phyloP scores from a whole-genome alignment of 1,140 invertebrate genomes.

The Lysiphlebus fabarum region DNA sequence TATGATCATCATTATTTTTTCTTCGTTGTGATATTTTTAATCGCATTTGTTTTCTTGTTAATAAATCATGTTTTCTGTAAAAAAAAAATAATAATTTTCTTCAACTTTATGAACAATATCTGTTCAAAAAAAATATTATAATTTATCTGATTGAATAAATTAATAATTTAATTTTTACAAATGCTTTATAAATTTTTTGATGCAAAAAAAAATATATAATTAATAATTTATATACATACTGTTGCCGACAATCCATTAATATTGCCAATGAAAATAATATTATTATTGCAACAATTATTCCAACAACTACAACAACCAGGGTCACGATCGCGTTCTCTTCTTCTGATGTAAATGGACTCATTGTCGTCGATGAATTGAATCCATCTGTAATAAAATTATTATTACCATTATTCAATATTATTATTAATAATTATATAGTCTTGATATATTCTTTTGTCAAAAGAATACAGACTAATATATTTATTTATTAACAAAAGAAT shows the following conservation, averaged over 20 bases:
- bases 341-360: conserved; percentile 33
- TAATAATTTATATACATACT: conserved; percentile 52
- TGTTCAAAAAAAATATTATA: too few species aligned
- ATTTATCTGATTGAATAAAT: too few species aligned
- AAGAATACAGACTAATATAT: too few species aligned
- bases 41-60: conserved; percentile 29
- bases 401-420: background rate
- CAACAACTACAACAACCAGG: conserved; percentile 55
- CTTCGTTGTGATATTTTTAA: conserved; percentile 36
- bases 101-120: too few species aligned
- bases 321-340: conserved; percentile 52
- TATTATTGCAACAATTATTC: conserved; percentile 57
- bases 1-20: conserved; percentile 31
- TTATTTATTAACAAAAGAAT: too few species aligned
- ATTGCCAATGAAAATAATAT: conserved; percentile 59
- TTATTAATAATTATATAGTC: background rate
- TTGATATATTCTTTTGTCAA: too few species aligned
- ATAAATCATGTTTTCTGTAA: conserved; percentile 29
- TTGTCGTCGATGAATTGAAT: conserved; percentile 32
- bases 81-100: background rate
- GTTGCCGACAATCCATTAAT: conserved; percentile 58
- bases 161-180: too few species aligned
- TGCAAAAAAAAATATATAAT: background rate
- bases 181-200: too few species aligned
- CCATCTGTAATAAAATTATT: background rate